Evolutionary conservation across 2,888 invertebrate genomes (phyloP).

Genomic region (Drosophila cognata): DNA sequence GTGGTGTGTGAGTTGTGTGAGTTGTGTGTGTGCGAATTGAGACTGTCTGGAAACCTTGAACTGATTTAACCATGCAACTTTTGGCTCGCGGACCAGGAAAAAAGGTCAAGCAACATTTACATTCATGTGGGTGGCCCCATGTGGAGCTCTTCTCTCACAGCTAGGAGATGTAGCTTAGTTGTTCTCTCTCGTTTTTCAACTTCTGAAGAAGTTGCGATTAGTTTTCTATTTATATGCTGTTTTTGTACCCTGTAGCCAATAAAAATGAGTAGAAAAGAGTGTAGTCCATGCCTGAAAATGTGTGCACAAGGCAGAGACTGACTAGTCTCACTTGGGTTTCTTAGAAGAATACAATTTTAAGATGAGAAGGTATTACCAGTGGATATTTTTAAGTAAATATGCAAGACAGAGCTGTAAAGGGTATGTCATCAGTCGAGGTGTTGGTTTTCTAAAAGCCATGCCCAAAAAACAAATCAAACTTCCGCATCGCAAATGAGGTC

Average conservation of each 20-base stretch:
- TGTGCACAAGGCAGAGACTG: accelerated
- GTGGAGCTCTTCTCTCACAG: constrained; percentile 39
- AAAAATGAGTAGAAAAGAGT: neutral
- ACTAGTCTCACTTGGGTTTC: neutral
- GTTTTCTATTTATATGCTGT: constrained; percentile 1
- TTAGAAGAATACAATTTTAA: accelerated
- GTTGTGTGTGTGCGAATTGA: constrained; percentile 26
- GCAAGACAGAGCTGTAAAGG: neutral
- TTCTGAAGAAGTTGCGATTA: constrained; percentile 46
- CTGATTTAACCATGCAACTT: constrained; percentile 44
- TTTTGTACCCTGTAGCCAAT: neutral
- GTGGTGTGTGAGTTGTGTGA: constrained; percentile 16
- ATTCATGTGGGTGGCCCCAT: constrained; percentile 72
- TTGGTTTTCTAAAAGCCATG: neutral
- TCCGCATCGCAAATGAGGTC: constrained; percentile 30
- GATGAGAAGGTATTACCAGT: neutral
- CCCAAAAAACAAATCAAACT: neutral
- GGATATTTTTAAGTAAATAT: neutral
- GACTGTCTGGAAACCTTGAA: constrained; percentile 59
- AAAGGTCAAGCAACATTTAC: constrained; percentile 59
- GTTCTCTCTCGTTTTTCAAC: neutral
- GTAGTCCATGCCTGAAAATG: neutral
- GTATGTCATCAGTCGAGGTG: neutral
- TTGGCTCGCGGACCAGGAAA: constrained; percentile 18
- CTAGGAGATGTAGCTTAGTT: constrained; percentile 27